These are phyloP conservation scores for Melinaea menophilus DNA, from an alignment of 2,888 invertebrate genomes.

Conservation along the genomic window DNA sequence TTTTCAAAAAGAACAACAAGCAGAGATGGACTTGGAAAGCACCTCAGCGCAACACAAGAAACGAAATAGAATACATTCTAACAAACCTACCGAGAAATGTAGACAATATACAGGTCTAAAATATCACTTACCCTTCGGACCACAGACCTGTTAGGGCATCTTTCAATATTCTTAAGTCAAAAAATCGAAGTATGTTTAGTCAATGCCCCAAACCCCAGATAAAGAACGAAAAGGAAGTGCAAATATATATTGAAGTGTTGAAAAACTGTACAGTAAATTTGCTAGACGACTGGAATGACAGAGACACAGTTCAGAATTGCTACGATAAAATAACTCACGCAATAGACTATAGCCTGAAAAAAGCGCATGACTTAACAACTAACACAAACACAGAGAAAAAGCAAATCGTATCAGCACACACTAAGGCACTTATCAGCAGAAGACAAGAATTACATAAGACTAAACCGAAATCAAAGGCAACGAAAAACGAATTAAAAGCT, in stretches of 20 bases:
- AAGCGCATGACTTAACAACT: background rate
- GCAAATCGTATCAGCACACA: too few relatives aligned
- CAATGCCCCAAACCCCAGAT: background rate
- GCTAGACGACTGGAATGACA: background rate
- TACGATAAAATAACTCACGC: conserved; percentile 8
- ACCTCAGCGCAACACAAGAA: background rate
- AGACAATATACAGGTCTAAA: conserved; percentile 9
- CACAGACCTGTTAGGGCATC: conserved; percentile 20
- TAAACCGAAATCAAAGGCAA: too few relatives aligned
- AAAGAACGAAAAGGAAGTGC: conserved; percentile 9
- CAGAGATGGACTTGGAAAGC: conserved; percentile 8
- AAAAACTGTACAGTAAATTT: background rate
- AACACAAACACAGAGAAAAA: background rate
- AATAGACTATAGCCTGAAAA: conserved; percentile 9
- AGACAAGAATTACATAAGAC: too few relatives aligned
- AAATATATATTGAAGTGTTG: conserved; percentile 2
- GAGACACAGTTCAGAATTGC: conserved; percentile 4
- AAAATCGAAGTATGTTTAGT: conserved; percentile 1
- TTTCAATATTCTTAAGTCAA: conserved; percentile 7
- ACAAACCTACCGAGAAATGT: conserved; percentile 9
- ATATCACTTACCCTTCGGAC: conserved; percentile 12
- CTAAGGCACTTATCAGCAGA: too few relatives aligned
- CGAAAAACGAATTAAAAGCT: too few relatives aligned
- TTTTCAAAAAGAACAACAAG: conserved; percentile 20
- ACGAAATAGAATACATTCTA: conserved; percentile 13